Base-by-base conservation (phyloP, 2,888 invertebrate genomes). In the Sesia bembeciformis region DNA sequence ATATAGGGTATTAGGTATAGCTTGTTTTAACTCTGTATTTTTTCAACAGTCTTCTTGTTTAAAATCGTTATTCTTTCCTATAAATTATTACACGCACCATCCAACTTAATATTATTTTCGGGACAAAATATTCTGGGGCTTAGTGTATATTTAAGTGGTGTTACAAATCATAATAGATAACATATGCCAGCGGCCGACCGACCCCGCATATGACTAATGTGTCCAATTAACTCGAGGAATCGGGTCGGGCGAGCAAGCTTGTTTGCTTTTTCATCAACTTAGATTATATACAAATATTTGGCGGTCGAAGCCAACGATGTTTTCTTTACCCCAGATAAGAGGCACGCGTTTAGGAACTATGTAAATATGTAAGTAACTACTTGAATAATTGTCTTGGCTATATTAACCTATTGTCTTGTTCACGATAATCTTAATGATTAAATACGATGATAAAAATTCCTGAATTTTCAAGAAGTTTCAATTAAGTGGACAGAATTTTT, bases 131-230 rank as follows among this genome's bases (percentile, higher is more conserved):
- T 23, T 23, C 23, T 23, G 23, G 23, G 51, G 41, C 39, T 49
- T 53, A n/a, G 50, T 50, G 38, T 80, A 78, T 77, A 80, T 78
- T 81, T 78, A 72, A 71, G 73, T 67, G 65, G 74, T 65, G 76
- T 77, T 76, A 81, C 84, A 84, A 84, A 84, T 84, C 82, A 84
- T 74, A 63, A 62, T 65, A 80, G 84, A 84, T 84, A 85, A 81
- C 77, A 70, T 67, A 70, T 67, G 67, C 64, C 67, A 67, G 67
- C 66, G 64, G 68, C 67, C 60, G 39, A 40, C 39, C 39, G 50
- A 50, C 40, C 52, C 40, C 40, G 5, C 50, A 62, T 76, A 77
- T 85, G 82, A 86, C 80, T 84, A 85, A 84, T 84, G 84, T 75
- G 62, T 64, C 71, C 85, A 83, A 85, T 86, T 86, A 86, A 79